phyloP scores from a whole-genome alignment of 2,888 invertebrate species.

The Desoria tigrina region DNA sequence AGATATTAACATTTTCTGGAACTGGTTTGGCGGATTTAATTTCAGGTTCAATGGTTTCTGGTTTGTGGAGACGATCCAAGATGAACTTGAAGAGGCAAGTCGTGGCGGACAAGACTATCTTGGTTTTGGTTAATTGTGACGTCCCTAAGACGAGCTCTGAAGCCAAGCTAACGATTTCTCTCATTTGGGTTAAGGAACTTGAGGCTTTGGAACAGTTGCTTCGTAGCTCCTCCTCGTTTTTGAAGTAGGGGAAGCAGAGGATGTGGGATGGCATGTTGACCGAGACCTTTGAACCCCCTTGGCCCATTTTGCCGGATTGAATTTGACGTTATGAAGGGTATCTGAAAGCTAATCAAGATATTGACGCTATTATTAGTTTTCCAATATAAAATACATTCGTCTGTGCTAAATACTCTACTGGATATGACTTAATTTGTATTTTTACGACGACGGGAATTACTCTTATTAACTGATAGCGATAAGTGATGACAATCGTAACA shows the following conservation, averaged over 20 bases:
- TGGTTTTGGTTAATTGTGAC: background rate
- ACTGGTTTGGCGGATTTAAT: background rate
- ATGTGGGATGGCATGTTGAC: conserved; percentile 9
- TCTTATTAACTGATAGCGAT: no score
- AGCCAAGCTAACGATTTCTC: background rate
- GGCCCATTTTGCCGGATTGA: conserved; percentile 34
- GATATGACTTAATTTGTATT: no score
- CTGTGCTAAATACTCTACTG: no score
- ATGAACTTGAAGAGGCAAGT: conserved; percentile 20
- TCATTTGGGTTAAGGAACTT: background rate
- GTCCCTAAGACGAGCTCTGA: background rate
- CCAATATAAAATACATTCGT: no score
- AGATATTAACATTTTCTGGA: background rate
- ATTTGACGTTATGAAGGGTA: no score
- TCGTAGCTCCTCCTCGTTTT: conserved; percentile 15
- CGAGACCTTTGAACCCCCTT: conserved; percentile 14
- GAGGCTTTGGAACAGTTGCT: background rate
- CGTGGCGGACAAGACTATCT: conserved; percentile 12
- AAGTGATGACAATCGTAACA: background rate
- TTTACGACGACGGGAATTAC: no score
- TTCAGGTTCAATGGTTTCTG: background rate
- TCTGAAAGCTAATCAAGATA: no score
- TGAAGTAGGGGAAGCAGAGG: conserved; percentile 23
- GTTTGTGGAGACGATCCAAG: conserved; percentile 1
- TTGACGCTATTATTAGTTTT: no score